Evolutionary conservation across 2,113 vertebrate species (phyloP).

Genomic region (Leucoraja erinaceus): DNA sequence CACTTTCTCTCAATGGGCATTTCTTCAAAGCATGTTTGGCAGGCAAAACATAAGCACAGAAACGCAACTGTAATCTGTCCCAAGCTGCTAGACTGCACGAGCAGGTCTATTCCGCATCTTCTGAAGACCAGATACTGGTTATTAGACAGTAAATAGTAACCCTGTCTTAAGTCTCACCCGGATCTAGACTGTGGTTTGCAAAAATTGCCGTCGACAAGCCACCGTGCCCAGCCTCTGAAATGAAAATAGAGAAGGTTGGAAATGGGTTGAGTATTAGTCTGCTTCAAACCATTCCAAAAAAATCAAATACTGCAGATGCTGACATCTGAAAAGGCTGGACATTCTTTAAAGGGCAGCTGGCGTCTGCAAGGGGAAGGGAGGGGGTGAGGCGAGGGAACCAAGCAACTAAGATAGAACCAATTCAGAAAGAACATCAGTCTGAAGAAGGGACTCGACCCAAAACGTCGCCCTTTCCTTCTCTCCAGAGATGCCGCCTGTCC

Average conservation of each 20-base stretch:
- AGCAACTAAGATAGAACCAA: too few species aligned
- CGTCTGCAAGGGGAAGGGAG: not conserved
- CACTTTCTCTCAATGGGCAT: not conserved
- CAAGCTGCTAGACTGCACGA: too few species aligned
- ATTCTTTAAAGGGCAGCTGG: too few species aligned
- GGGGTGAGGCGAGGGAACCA: not conserved
- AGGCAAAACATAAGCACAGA: not conserved
- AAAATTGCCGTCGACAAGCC: not conserved
- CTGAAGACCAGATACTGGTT: not conserved
- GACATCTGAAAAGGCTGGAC: not conserved
- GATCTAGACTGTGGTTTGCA: not conserved
- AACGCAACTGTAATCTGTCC: not conserved
- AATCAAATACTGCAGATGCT: not conserved
- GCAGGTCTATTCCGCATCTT: not conserved
- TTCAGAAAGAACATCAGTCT: too few species aligned
- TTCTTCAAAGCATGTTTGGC: not conserved
- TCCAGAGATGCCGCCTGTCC: too few species aligned
- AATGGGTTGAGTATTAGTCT: not conserved
- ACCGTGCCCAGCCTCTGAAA: not conserved
- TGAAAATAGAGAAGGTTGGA: not conserved
- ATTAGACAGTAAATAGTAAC: not conserved
- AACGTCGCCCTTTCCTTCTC: too few species aligned
- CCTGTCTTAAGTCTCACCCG: not conserved
- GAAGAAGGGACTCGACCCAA: too few species aligned
- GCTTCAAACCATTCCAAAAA: not conserved